Conservation (phyloP, 2,797 vertebrate species). For the Ctenopoma kingsleyae region DNA sequence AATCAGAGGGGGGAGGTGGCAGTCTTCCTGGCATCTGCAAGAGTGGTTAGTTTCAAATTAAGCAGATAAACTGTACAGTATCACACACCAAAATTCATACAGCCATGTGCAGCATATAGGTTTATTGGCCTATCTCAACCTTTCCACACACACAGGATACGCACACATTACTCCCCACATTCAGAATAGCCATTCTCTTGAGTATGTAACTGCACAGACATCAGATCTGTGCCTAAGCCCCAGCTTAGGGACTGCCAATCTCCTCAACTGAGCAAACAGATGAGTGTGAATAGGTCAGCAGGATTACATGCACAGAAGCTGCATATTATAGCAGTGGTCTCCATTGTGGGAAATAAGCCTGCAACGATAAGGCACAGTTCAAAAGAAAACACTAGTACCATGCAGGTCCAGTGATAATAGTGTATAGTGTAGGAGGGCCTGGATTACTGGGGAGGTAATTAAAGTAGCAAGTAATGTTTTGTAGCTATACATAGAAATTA, state of each 20-base stretch:
- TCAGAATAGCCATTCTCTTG: conserved; percentile 40
- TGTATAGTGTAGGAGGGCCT: conserved; percentile 24
- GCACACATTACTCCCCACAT: background rate
- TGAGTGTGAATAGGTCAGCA: conserved; percentile 76
- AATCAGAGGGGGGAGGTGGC: conserved; percentile 83
- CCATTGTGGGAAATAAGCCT: conserved; percentile 55
- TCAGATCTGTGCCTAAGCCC: conserved; percentile 72
- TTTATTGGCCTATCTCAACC: conserved; percentile 5
- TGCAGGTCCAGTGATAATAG: conserved; percentile 39
- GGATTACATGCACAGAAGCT: conserved; percentile 76
- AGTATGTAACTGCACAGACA: conserved; percentile 56
- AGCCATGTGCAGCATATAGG: background rate
- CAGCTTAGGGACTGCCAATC: conserved; percentile 70
- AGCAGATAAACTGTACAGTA: background rate
- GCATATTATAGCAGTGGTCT: conserved; percentile 57
- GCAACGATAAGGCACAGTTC: conserved; percentile 50
- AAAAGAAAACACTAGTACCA: conserved; percentile 45
- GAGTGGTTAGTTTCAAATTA: conserved; percentile 80
- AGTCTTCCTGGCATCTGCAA: conserved; percentile 83
- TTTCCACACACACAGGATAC: conserved; percentile 10
- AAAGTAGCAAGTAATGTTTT: conserved; percentile 34
- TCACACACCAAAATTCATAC: background rate
- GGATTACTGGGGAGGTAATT: conserved; percentile 53
- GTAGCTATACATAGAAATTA: conserved; percentile 25
- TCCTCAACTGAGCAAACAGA: conserved; percentile 64